A percentile compares a stretch with the other conserved stretches of the same genome.
These are phyloP conservation scores for Amblyopsis rosae DNA, from an alignment of 2,113 vertebrate species.

Conservation along the genomic window DNA sequence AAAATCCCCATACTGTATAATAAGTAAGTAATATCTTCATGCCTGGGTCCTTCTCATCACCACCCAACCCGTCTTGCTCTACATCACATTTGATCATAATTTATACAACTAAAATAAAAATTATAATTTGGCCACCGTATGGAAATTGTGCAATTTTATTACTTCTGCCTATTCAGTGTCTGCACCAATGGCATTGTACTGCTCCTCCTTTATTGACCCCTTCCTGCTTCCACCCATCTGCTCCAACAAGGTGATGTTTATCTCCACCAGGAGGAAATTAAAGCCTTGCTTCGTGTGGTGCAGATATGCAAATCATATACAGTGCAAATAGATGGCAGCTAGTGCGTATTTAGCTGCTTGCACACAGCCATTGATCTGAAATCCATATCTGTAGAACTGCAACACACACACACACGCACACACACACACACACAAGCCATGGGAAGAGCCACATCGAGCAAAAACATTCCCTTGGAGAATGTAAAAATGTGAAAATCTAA, in stretches of 20 bases:
- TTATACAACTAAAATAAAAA: constrained; percentile 27
- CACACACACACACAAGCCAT: constrained; percentile 32
- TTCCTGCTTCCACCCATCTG: constrained; percentile 82
- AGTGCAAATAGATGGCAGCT: constrained; percentile 69
- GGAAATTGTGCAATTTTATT: constrained; percentile 75
- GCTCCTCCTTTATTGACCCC: constrained; percentile 71
- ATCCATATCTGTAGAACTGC: constrained; percentile 54
- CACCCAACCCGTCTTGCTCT: constrained; percentile 7
- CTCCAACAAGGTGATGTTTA: constrained; percentile 98
- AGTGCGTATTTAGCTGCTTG: constrained; percentile 34
- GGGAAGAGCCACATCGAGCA: too few relatives aligned
- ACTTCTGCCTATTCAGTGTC: constrained; percentile 64
- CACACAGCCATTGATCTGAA: constrained; percentile 52
- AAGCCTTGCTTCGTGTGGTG: constrained; percentile 87
- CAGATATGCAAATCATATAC: constrained; percentile 88
- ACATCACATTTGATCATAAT: constrained; percentile 62
- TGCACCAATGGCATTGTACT: constrained; percentile 68
- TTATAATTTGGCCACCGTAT: constrained; percentile 43
- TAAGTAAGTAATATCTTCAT: constrained; percentile 1
- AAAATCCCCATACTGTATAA: background rate
- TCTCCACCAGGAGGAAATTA: constrained; percentile 98
- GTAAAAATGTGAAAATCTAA: constrained; percentile 38
- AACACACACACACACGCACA: constrained; percentile 24
- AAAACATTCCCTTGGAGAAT: constrained; percentile 27
- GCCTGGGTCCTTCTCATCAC: background rate